Base-by-base conservation (phyloP, 2,113 vertebrate species). In the Scopus umbretta region DNA sequence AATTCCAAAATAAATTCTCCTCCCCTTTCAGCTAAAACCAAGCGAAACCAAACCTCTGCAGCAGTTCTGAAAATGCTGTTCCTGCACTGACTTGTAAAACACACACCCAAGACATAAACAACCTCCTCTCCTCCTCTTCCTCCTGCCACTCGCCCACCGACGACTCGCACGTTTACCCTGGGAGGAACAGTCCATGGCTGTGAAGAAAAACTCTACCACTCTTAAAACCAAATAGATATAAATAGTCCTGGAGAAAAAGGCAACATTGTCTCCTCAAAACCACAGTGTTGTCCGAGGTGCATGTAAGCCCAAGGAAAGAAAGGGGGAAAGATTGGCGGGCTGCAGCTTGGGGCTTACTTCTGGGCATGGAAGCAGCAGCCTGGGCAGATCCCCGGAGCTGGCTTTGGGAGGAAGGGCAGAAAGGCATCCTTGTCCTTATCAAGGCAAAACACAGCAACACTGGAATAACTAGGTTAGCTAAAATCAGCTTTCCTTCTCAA, bases 351-450 rank as follows among this genome's bases (percentile, higher is more conserved):
- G 13, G 18, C 21, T 70, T 38, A 9, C 29, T 49, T 27, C 63
- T 74, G 45, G 30, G 8, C 29, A 11, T 6, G 10, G 53, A 47
- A 43, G 34, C 20, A 58, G 40, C 34, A 94, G 65, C 3, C 5
- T 16, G 14, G 52, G 34, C 49, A 91, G 62, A n/a, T 21, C 11
- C 30, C 19, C 0, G 0, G 25, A 58, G 42, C 7, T 0, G 0
- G 63, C 38, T 58, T 13, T 9, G 45, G 56, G 52, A 87, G 15
- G 32, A 58, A 50, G 42, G 29, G 43, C 42, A 78, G 42, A 66
- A 84, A 67, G 20, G 10, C 20, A 50, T 53, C 79, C 53, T 55
- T 42, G n/a, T 36, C 40, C 43, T 90, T 19, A 29, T 1, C 55
- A 29, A 80, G 61, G 25, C 23, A 78, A n/a, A 73, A 10, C 36